Base-by-base conservation (phyloP, 2,113 vertebrate species). In the Brachypteracias leptosomus region DNA sequence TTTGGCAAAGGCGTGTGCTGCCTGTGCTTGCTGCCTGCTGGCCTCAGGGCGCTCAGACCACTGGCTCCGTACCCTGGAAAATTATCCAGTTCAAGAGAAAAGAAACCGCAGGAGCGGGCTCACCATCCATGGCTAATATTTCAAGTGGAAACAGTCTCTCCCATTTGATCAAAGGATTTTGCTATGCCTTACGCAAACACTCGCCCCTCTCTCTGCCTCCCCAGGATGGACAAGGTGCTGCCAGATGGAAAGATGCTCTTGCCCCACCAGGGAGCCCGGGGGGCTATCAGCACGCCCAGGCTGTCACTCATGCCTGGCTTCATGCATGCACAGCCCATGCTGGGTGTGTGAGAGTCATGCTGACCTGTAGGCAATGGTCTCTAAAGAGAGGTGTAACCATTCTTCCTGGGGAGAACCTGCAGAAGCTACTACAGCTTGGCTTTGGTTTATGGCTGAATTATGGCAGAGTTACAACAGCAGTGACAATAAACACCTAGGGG, bases 61-160 rank as follows among this genome's bases (percentile, higher is more conserved):
- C 97, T 97, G 94, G 93, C 98, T 98, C 98, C 98, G 0, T 98
- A 98, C 97, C 98, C 99, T 99, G 96, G 93, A 98, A 98, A 97
- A 97, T 93, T 49, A 95, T 57, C 97, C 97, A 97, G 73, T 84
- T 98, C 89, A 97, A 93, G 92, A 89, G 90, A 96, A 95, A 90
- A 95, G 93, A 96, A 97, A 95, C 94, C 85, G 91, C 93, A 96
- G 94, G 96, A 97, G 85, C 26, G 75, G 80, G 59, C 62, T 95
- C 9, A 2, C 9, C 2, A 90, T 87, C 83, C 75, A 86, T 74
- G 44, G 71, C 85, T 97, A 94, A 86, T 93, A 85, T 90, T 97
- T 96, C 92, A 92, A 85, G 74, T 93, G 57, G 83, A 95, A 97
- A 90, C n/a, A 21, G 20, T 42, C 61, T 46, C 42, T 10, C 21